phyloP scores from a whole-genome alignment of 2,888 invertebrate genomes.

The Colletes collaris region DNA sequence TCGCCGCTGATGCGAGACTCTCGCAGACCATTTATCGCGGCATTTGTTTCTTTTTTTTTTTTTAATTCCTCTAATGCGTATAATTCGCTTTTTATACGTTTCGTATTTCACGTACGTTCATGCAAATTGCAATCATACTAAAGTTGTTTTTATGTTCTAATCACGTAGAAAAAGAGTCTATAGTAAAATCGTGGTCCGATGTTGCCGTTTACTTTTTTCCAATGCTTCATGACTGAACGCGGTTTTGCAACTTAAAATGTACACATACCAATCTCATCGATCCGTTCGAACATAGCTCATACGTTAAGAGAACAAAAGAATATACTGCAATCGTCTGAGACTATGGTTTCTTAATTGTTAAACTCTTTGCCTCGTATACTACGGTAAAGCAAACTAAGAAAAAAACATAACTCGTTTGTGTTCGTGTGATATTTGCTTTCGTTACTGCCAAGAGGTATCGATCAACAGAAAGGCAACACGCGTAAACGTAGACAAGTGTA shows the following conservation, averaged over 20 bases:
- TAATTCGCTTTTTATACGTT: slow-evolving; percentile 40
- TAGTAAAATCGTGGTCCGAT: slow-evolving; percentile 61
- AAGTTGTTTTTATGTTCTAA: slow-evolving; percentile 39
- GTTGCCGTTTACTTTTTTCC: slow-evolving; percentile 36
- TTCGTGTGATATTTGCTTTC: slow-evolving; percentile 48
- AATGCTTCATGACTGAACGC: slow-evolving; percentile 12
- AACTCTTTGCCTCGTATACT: slow-evolving; percentile 4
- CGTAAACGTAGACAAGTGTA: slow-evolving; percentile 6
- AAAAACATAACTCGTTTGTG: slow-evolving; percentile 28
- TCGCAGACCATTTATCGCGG: not conserved
- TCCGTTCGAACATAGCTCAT: slow-evolving; percentile 21
- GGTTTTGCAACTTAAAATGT: slow-evolving; percentile 14
- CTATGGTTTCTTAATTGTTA: slow-evolving; percentile 20
- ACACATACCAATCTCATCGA: slow-evolving; percentile 22
- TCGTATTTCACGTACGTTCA: slow-evolving; percentile 22
- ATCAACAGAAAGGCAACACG: slow-evolving; percentile 54
- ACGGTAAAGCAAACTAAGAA: slow-evolving; percentile 4
- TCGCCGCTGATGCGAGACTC: slow-evolving; percentile 2
- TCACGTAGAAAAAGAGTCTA: slow-evolving; percentile 59
- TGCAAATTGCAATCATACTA: slow-evolving; percentile 29
- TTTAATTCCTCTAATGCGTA: slow-evolving; percentile 33
- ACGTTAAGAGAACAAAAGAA: slow-evolving; percentile 17
- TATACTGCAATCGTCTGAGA: slow-evolving; percentile 29
- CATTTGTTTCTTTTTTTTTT: slow-evolving; percentile 9
- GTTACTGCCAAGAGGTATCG: slow-evolving; percentile 65